These are phyloP conservation scores for Choreutis nemorana DNA, from an alignment of 2,888 invertebrate genomes.

Conservation along the genomic window DNA sequence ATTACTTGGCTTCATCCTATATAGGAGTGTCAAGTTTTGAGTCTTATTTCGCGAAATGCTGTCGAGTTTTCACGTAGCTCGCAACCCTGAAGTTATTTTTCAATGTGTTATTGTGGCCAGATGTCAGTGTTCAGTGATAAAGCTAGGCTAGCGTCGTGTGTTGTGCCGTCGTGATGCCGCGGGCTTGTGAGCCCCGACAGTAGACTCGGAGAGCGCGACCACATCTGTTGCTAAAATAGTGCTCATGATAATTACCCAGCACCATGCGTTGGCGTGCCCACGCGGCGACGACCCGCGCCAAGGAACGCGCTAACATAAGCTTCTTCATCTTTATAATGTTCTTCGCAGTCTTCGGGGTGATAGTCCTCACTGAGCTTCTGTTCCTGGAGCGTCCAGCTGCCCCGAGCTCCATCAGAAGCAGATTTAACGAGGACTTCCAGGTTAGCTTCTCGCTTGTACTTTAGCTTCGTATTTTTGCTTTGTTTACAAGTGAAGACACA, in stretches of 20 bases:
- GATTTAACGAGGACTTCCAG: slow-evolving; percentile 77
- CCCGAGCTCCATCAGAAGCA: slow-evolving; percentile 57
- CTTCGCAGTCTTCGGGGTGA: slow-evolving; percentile 87
- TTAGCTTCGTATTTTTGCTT: background rate
- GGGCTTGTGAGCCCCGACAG: slow-evolving; percentile 33
- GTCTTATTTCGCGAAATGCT: too few relatives aligned
- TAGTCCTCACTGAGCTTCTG: slow-evolving; percentile 86
- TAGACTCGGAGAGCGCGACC: too few relatives aligned
- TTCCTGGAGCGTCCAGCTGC: slow-evolving; percentile 62
- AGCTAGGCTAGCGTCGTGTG: too few relatives aligned
- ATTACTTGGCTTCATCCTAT: too few relatives aligned
- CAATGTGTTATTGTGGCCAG: slow-evolving; percentile 21
- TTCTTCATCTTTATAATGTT: slow-evolving; percentile 92
- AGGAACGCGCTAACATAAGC: slow-evolving; percentile 86
- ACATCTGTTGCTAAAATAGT: too few relatives aligned
- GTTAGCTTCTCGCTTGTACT: slow-evolving; percentile 27
- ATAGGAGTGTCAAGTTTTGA: too few relatives aligned
- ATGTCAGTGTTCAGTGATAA: too few relatives aligned
- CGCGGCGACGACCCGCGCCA: slow-evolving; percentile 63
- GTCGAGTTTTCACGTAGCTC: too few relatives aligned
- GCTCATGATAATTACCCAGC: slow-evolving; percentile 36
- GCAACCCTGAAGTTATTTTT: too few relatives aligned
- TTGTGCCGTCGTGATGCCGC: slow-evolving; percentile 26
- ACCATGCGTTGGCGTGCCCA: slow-evolving; percentile 58
- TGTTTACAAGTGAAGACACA: too few relatives aligned